Evolutionary conservation across 2,113 vertebrate species (phyloP).

Genomic region (Gila orcuttii): DNA sequence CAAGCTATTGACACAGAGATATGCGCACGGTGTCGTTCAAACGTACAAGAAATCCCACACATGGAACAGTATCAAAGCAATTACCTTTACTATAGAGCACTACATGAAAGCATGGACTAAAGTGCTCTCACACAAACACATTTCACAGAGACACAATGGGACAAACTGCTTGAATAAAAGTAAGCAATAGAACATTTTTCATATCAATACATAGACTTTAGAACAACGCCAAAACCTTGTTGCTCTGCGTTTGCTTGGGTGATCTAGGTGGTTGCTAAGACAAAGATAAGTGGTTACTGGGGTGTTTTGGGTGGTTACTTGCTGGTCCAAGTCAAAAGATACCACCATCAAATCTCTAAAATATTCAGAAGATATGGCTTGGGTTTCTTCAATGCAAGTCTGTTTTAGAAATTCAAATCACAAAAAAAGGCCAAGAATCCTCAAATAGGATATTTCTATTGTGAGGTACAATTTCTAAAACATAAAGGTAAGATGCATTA

Average conservation of each 20-base stretch:
- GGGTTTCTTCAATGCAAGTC: background rate
- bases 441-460: background rate
- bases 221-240: background rate
- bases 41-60: conserved; percentile 53
- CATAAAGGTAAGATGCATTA: background rate
- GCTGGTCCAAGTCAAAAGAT: background rate
- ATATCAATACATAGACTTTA: background rate
- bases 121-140: conserved; percentile 46
- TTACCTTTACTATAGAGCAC: conserved; percentile 39
- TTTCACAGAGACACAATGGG: conserved; percentile 18
- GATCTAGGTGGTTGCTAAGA: background rate
- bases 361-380: background rate
- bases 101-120: conserved; percentile 44
- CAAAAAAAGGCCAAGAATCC: background rate
- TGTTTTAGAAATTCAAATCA: background rate
- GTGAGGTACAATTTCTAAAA: background rate
- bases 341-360: background rate
- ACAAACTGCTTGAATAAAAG: conserved; percentile 7
- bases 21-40: conserved; percentile 11
- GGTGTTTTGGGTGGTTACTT: background rate
- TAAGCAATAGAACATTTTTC: background rate
- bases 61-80: conserved; percentile 54
- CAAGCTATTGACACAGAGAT: conserved; percentile 64
- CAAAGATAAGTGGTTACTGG: background rate
- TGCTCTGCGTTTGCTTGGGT: background rate